These are phyloP conservation scores for Lepilemur septentrionalis DNA, from an alignment of 2,797 vertebrate species.

Conservation along the genomic window DNA sequence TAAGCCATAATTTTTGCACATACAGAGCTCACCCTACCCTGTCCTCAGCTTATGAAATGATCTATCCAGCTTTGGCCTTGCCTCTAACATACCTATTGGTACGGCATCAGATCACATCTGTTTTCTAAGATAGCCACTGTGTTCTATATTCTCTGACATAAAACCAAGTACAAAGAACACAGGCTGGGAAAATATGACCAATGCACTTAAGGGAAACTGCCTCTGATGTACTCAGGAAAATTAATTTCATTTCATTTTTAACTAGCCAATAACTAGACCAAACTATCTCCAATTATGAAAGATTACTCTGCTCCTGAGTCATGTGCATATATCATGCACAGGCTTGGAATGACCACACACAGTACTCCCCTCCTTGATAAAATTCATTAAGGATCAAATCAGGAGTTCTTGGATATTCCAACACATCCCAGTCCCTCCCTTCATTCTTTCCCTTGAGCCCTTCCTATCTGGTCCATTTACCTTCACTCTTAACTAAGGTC, in stretches of 20 bases:
- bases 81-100: neutral
- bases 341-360: neutral
- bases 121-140: neutral
- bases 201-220: neutral
- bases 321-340: neutral
- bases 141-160: neutral
- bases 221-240: neutral
- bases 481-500: neutral
- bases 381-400: neutral
- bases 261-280: neutral
- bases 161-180: neutral
- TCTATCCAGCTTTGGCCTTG: neutral
- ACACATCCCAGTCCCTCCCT: neutral
- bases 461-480: neutral
- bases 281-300: neutral
- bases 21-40: neutral
- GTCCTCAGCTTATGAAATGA: conserved; percentile 17
- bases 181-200: neutral
- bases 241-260: conserved; percentile 29
- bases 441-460: neutral
- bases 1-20: neutral
- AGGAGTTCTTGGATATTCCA: neutral
- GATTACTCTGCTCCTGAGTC: neutral
- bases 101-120: neutral
- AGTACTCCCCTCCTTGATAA: neutral